Percentiles rank a stretch among this genome's conserved stretches.
Conservation (phyloP, 2,113 vertebrate genomes). For the Catharus bicknelli region DNA sequence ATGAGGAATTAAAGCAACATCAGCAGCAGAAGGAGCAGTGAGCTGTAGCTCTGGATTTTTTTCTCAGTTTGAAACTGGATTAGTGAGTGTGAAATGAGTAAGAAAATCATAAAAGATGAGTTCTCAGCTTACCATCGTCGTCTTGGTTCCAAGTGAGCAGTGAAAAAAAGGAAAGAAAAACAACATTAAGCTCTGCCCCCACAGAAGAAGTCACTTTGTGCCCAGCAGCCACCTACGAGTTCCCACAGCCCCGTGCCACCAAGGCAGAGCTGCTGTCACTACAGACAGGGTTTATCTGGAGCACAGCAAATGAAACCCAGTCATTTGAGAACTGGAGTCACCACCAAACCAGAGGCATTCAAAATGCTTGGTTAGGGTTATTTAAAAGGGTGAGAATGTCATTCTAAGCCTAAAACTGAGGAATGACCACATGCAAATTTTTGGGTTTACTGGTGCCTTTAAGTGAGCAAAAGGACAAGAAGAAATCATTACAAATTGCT, state of each 20-base stretch:
- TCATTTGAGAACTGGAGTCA: neutral
- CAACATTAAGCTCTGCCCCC: neutral
- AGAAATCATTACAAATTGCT: neutral
- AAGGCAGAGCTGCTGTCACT: neutral
- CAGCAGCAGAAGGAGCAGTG: neutral
- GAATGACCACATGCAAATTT: neutral
- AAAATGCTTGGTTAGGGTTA: neutral
- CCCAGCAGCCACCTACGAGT: neutral
- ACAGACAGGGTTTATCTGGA: neutral
- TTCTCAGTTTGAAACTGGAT: neutral
- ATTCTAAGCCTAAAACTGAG: neutral
- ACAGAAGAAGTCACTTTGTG: neutral
- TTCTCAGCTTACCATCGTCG: conserved; percentile 29
- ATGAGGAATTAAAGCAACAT: neutral
- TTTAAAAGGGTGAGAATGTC: neutral
- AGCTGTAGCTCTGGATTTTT: neutral
- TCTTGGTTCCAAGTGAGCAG: conserved; percentile 24
- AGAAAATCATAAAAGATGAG: neutral
- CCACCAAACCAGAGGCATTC: neutral
- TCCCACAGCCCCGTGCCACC: neutral
- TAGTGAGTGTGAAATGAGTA: neutral
- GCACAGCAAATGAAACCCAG: neutral
- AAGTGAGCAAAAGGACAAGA: neutral
- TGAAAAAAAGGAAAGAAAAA: neutral
- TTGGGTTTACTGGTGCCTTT: neutral